Conservation (phyloP, 1,140 invertebrate genomes). For the Macrocentrus cingulum region DNA sequence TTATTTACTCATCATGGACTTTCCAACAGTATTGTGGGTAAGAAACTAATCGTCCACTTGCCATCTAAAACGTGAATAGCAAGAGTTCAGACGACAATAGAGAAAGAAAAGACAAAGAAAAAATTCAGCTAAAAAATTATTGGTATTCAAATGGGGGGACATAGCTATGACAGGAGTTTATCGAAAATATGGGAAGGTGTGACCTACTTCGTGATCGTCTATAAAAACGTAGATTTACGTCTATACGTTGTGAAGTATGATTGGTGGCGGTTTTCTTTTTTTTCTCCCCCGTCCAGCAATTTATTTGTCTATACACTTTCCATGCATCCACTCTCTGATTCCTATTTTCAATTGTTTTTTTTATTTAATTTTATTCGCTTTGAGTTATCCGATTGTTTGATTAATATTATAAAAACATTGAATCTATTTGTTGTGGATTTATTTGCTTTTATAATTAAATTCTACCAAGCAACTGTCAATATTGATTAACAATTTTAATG, state of each 20-base stretch:
- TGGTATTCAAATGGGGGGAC: constrained; percentile 60
- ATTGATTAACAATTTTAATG: neutral
- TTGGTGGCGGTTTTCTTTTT: neutral
- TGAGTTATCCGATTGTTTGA: neutral
- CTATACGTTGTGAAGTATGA: constrained; percentile 31
- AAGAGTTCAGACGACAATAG: constrained; percentile 20
- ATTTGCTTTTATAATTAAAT: neutral
- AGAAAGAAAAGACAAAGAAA: no score
- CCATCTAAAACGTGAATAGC: constrained; percentile 21
- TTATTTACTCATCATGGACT: constrained; percentile 47
- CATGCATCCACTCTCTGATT: neutral
- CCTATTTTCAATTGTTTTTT: neutral
- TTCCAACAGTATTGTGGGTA: constrained; percentile 47
- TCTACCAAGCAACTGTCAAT: constrained; percentile 8
- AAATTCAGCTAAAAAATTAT: constrained; percentile 45
- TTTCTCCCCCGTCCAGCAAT: neutral
- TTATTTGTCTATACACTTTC: neutral
- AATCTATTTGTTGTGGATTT: constrained; percentile 1
- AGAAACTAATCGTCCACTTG: constrained; percentile 27
- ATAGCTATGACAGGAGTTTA: constrained; percentile 35
- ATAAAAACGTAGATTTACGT: constrained; percentile 38
- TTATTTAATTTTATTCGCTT: neutral
- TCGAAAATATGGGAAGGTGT: constrained; percentile 19
- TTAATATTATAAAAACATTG: neutral
- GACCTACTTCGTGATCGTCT: constrained; percentile 36